Conservation (phyloP, 2,797 vertebrate genomes). For the Xyrichtys novacula region DNA sequence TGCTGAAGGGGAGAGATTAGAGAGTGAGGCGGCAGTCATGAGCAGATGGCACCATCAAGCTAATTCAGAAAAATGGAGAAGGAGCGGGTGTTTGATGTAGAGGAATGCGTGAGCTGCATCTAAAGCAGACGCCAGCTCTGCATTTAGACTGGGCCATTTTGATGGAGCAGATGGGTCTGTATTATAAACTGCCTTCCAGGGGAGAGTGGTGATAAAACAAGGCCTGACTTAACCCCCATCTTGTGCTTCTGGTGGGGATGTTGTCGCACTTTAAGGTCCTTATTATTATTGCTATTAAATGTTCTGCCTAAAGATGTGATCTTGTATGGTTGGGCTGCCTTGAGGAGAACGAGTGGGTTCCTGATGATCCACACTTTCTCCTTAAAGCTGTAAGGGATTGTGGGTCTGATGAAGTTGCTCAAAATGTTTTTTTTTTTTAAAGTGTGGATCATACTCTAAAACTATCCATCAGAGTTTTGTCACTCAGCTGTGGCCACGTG, state of each 20-base stretch:
- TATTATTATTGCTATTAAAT: conserved; percentile 64
- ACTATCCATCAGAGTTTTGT: neutral
- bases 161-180: conserved; percentile 90
- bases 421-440: conserved; percentile 11
- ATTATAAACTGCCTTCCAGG: conserved; percentile 90
- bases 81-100: conserved; percentile 89
- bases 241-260: conserved; percentile 65
- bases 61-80: conserved; percentile 94
- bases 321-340: conserved; percentile 31
- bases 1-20: conserved; percentile 82
- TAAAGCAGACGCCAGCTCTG: conserved; percentile 84
- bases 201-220: conserved; percentile 84
- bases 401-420: conserved; percentile 19
- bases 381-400: conserved; percentile 14
- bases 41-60: conserved; percentile 94
- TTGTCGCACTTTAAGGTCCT: conserved; percentile 56
- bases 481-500: conserved; percentile 3
- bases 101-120: conserved; percentile 88
- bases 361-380: conserved; percentile 39
- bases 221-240: conserved; percentile 56
- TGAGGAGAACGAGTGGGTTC: conserved; percentile 17
- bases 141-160: conserved; percentile 80
- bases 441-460: neutral
- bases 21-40: conserved; percentile 84
- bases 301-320: conserved; percentile 39